Evolutionary conservation across 2,113 vertebrate species (phyloP), one percentile per base, ranked within the genome.

Genomic region (Carlito syrichta): DNA sequence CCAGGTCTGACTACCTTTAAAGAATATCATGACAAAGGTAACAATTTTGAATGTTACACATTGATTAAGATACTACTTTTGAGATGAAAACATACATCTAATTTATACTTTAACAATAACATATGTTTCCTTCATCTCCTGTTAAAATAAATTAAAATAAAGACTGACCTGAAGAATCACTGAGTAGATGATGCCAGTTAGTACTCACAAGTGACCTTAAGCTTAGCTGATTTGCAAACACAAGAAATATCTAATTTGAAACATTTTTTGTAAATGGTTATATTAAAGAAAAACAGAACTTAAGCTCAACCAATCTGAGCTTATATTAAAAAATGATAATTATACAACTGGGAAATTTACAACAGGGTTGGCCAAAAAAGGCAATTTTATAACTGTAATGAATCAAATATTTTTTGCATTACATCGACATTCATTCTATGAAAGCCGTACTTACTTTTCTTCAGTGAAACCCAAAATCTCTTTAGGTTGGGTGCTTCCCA

Each of bases 81-180:
- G 32, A 5, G 4, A 25, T 1, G 2, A 19, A 20, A 9, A 13
- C 3, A 3, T 69, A 16, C 35, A n/a, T 69, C 6, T 43, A 48
- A 85, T 85, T 19, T 69, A 58, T 50, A 10, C 11, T 40, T 79
- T 69, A 78, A 50, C 25, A 78, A 58, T 52, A 56, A 69, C 27
- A 84, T 3, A 27, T 19, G 4, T 71, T n/a, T 87, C 48, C 32
- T 63, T 32, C 22, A 50, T 60, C 52, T 76, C 43, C 6, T 60
- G 56, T 60, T 32, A 82, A 82, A 82, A n/a, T 60, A 27, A 8
- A 27, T 27, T 60, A 30, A 60, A 60, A 40, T 62, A n/a, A 25
- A 27, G 38, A 43, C 9, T 20, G 54, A 16, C 38, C 38, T 82
- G 56, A 82, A 82, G 16, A 43, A 60, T 45, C 9, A 25, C 79